Conservation (phyloP, 1,140 invertebrate genomes). For the Brachionus rotundiformis region DNA sequence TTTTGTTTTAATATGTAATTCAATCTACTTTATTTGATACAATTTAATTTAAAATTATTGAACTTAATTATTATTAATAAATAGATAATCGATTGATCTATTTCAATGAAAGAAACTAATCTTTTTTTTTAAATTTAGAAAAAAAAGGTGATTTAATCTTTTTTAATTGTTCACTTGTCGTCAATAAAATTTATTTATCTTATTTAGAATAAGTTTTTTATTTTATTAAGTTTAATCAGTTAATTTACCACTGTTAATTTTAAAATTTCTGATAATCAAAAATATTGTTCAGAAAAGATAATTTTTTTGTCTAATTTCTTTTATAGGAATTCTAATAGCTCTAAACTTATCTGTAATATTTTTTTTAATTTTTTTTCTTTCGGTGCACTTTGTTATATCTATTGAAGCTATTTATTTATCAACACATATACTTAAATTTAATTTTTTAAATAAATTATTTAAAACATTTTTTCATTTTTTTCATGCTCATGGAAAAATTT, state of each 20-base stretch:
- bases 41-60: slow-evolving; percentile 7
- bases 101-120: background rate
- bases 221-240: background rate
- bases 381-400: background rate
- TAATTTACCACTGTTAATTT: background rate
- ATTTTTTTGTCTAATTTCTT: background rate
- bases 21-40: background rate
- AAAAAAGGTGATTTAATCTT: background rate
- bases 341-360: too few species aligned
- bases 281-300: background rate
- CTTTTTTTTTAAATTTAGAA: background rate
- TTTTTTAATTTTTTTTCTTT: background rate
- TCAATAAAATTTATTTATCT: background rate
- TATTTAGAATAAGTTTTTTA: background rate
- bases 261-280: background rate
- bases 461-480: background rate
- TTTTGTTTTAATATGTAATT: slow-evolving; percentile 15
- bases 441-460: background rate
- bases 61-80: background rate
- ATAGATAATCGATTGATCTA: slow-evolving; percentile 10
- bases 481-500: too few species aligned
- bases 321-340: too few species aligned
- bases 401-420: background rate
- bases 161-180: background rate
- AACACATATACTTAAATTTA: background rate